Conservation (phyloP, 2,113 vertebrate species). For the Ammospiza caudacuta region DNA sequence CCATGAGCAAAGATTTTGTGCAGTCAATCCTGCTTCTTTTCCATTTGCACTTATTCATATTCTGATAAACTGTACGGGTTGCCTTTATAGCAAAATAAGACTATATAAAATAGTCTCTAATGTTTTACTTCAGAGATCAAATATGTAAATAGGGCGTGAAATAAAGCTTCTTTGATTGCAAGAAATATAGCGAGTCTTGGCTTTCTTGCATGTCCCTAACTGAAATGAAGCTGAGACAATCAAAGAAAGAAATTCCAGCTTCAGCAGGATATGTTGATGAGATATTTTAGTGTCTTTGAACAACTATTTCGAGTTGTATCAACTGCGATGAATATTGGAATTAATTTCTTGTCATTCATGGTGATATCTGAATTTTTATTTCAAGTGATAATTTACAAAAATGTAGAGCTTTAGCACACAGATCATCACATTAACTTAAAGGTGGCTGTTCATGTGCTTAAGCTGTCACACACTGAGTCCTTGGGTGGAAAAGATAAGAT, state of each 20-base stretch:
- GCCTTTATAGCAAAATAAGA: neutral
- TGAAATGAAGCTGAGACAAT: neutral
- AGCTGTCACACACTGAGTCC: neutral
- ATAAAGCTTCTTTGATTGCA: neutral
- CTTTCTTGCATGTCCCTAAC: neutral
- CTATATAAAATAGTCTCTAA: neutral
- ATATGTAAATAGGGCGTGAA: neutral
- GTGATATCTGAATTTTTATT: neutral
- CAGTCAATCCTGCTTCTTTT: neutral
- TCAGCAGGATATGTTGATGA: neutral
- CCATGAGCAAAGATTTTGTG: neutral
- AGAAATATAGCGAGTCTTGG: neutral
- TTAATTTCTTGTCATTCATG: neutral
- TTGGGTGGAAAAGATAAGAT: neutral
- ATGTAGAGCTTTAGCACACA: neutral
- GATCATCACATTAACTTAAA: neutral
- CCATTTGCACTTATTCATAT: neutral
- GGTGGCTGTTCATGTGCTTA: neutral
- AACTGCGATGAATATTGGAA: rapidly evolving
- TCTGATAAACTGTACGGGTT: neutral
- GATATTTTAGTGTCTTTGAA: neutral
- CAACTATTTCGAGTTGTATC: neutral
- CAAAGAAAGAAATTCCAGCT: neutral
- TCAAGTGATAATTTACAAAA: neutral
- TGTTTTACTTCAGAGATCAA: neutral